A percentile compares a stretch with the other conserved stretches of the same genome.
Conservation (phyloP, 2,888 invertebrate species). For the Temnothorax ravouxi region DNA sequence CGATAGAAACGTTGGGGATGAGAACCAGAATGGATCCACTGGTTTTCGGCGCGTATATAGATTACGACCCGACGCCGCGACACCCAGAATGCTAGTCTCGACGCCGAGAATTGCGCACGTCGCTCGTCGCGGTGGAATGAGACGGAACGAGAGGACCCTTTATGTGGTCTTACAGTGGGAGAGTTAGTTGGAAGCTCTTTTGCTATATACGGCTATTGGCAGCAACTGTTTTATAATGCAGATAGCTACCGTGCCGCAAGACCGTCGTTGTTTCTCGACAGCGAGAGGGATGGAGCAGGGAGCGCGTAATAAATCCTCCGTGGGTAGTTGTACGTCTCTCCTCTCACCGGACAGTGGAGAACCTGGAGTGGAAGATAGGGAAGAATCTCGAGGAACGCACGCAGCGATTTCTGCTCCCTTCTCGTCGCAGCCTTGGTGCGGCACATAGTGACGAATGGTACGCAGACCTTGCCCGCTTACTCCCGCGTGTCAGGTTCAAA, state of each 20-base stretch:
- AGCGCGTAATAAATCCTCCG: constrained; percentile 84
- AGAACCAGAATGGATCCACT: constrained; percentile 26
- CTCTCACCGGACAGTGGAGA: constrained; percentile 73
- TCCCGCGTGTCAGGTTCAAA: constrained; percentile 72
- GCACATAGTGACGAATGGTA: constrained; percentile 78
- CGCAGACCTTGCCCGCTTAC: constrained; percentile 61
- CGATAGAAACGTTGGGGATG: constrained; percentile 67
- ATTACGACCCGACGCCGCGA: constrained; percentile 21
- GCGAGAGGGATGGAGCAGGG: constrained; percentile 77
- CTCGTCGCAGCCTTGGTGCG: constrained; percentile 64
- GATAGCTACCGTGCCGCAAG: constrained; percentile 76
- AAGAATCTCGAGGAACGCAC: constrained; percentile 56
- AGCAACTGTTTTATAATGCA: constrained; percentile 85
- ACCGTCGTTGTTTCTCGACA: constrained; percentile 67
- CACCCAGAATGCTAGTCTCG: constrained; percentile 62
- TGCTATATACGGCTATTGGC: constrained; percentile 77
- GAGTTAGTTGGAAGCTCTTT: constrained; percentile 64
- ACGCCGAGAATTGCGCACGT: constrained; percentile 19
- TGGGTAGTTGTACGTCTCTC: constrained; percentile 83
- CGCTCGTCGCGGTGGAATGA: constrained; percentile 31
- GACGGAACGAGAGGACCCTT: constrained; percentile 60
- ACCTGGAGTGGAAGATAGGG: constrained; percentile 60
- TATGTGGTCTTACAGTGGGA: constrained; percentile 66
- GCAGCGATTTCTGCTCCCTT: constrained; percentile 61
- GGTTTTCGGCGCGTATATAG: constrained; percentile 12